Conservation (phyloP, 1,140 invertebrate species). For the Ooceraea biroi region DNA sequence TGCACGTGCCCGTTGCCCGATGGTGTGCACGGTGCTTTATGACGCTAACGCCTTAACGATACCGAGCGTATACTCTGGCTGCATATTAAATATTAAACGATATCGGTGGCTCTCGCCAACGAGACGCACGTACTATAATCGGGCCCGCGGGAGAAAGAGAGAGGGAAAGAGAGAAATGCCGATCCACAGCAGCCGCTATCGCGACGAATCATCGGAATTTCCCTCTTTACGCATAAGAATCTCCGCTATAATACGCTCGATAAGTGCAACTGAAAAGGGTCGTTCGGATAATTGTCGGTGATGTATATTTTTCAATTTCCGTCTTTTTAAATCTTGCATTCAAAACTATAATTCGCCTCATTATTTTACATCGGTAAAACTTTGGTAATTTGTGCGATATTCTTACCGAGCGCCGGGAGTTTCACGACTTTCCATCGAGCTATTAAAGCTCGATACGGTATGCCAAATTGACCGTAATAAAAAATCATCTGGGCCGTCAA, state of each 20-base stretch:
- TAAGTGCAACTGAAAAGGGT: background rate
- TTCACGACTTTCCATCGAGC: background rate
- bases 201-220: slow-evolving; percentile 49
- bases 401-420: background rate
- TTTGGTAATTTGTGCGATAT: no score
- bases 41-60: slow-evolving; percentile 61
- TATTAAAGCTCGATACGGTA: slow-evolving; percentile 3
- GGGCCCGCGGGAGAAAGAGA: background rate
- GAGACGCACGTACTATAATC: slow-evolving; percentile 40
- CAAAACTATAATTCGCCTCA: slow-evolving; percentile 1
- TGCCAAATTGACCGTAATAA: slow-evolving; percentile 41
- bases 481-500: slow-evolving; percentile 17
- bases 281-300: background rate
- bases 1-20: slow-evolving; percentile 64
- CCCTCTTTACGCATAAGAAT: slow-evolving; percentile 49
- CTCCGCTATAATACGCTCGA: background rate
- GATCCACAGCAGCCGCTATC: slow-evolving; percentile 17
- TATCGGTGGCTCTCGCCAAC: slow-evolving; percentile 51
- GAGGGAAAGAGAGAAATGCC: background rate
- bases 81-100: slow-evolving; percentile 74
- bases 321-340: slow-evolving; percentile 5
- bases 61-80: slow-evolving; percentile 40
- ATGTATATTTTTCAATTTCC: slow-evolving; percentile 26
- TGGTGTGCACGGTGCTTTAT: slow-evolving; percentile 68
- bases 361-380: slow-evolving; percentile 2